Conservation (phyloP, 2,888 invertebrate species). For the Muschampia plurimacula region DNA sequence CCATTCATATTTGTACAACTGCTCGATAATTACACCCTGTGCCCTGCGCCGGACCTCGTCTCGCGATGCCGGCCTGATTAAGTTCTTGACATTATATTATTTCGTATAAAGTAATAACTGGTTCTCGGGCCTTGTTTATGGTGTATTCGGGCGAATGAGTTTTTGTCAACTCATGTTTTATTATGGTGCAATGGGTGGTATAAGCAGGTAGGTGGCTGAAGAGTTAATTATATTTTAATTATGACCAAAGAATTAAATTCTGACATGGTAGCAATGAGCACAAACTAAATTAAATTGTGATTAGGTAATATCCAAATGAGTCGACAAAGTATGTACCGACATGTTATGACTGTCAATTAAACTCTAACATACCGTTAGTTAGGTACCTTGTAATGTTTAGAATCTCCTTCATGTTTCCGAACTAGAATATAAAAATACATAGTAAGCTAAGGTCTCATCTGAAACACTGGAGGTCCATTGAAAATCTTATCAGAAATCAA, state of each 20-base stretch:
- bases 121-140: constrained; percentile 35
- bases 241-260: background rate
- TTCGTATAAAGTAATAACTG: constrained; percentile 58
- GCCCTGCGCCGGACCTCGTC: constrained; percentile 42
- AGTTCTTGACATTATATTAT: constrained; percentile 72
- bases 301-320: background rate
- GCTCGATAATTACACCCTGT: constrained; percentile 72
- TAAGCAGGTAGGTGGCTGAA: constrained; percentile 19
- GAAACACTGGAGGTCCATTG: background rate
- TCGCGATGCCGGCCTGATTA: constrained; percentile 68
- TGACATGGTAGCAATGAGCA: background rate
- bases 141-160: constrained; percentile 29
- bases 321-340: background rate
- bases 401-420: no score
- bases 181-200: constrained; percentile 29
- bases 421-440: background rate
- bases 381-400: no score
- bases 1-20: constrained; percentile 80
- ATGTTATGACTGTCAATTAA: background rate
- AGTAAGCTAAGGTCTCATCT: background rate
- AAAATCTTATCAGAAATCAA: constrained; percentile 12
- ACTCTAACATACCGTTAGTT: background rate
- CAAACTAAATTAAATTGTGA: background rate
- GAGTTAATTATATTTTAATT: constrained; percentile 18
- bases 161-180: constrained; percentile 36